Conservation (phyloP, 2,888 invertebrate genomes). For the Drosophila mettleri region DNA sequence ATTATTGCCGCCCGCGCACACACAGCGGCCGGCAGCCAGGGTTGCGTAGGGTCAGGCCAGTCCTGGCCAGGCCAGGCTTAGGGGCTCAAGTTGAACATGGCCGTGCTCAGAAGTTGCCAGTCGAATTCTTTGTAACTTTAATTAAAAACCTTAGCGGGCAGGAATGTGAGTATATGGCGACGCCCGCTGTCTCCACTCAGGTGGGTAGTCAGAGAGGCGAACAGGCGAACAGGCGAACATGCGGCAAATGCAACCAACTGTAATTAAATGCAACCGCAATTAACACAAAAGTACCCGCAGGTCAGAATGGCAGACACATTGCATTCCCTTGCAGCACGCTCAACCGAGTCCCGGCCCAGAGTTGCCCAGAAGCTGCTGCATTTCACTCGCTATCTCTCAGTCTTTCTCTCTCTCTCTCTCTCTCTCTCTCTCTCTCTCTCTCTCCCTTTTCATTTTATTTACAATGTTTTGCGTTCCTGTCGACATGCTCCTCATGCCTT, state of each 20-base stretch:
- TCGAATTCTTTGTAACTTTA: constrained; percentile 68
- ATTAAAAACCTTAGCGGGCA: constrained; percentile 66
- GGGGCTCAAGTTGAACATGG: constrained; percentile 1
- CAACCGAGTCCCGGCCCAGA: constrained; percentile 11
- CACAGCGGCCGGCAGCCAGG: no score
- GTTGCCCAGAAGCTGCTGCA: background rate
- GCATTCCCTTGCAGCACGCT: constrained; percentile 16
- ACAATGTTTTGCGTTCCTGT: constrained; percentile 70
- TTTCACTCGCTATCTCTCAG: constrained; percentile 4
- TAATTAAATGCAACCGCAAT: constrained; percentile 81
- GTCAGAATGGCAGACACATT: constrained; percentile 65
- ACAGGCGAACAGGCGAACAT: constrained; percentile 35
- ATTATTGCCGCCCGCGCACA: constrained; percentile 44
- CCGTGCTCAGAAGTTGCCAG: constrained; percentile 22
- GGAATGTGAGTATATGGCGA: constrained; percentile 19
- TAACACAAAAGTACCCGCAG: constrained; percentile 79
- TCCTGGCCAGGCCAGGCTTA: no score
- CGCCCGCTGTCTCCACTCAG: background rate
- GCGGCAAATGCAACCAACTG: constrained; percentile 69
- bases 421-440: constrained; percentile 7
- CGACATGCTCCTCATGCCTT: constrained; percentile 28
- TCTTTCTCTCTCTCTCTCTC: constrained; percentile 36
- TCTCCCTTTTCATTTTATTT: constrained; percentile 59
- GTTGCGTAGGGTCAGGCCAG: no score
- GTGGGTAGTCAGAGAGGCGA: constrained; percentile 26